Conservation (phyloP, 1,140 invertebrate species). For the Orchestia grillus region DNA sequence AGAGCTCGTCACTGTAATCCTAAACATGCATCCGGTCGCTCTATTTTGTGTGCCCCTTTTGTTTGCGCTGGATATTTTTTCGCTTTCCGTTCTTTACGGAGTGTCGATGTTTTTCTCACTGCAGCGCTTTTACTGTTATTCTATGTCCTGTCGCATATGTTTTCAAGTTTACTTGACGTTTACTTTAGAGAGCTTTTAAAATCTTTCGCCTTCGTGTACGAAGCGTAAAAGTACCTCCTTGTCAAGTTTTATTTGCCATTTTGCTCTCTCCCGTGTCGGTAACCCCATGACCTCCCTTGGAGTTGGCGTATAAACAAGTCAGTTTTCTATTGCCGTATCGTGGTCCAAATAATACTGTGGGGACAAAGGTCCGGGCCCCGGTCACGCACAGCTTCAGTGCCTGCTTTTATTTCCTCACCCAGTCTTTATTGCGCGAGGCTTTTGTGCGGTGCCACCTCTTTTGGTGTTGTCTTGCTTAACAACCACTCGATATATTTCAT, state of each 20-base stretch:
- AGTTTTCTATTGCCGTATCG: conserved; percentile 54
- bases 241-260: conserved; percentile 32
- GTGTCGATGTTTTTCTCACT: neutral
- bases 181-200: neutral
- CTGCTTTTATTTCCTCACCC: conserved; percentile 38
- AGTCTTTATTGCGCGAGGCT: conserved; percentile 41
- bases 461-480: conserved; percentile 32
- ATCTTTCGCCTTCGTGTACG: neutral
- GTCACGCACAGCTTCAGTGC: conserved; percentile 41
- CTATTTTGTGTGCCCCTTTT: neutral
- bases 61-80: neutral
- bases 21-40: neutral
- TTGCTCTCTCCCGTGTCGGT: conserved; percentile 22
- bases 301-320: conserved; percentile 50
- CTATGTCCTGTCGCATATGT: neutral
- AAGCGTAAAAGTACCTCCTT: conserved; percentile 18
- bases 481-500: neutral
- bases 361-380: conserved; percentile 42
- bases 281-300: conserved; percentile 38
- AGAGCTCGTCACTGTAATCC: neutral
- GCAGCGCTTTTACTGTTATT: neutral
- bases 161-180: conserved; percentile 9
- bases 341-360: conserved; percentile 54
- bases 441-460: conserved; percentile 15
- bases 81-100: neutral